Conservation (phyloP, 2,797 vertebrate genomes). For the Lemur catta region DNA sequence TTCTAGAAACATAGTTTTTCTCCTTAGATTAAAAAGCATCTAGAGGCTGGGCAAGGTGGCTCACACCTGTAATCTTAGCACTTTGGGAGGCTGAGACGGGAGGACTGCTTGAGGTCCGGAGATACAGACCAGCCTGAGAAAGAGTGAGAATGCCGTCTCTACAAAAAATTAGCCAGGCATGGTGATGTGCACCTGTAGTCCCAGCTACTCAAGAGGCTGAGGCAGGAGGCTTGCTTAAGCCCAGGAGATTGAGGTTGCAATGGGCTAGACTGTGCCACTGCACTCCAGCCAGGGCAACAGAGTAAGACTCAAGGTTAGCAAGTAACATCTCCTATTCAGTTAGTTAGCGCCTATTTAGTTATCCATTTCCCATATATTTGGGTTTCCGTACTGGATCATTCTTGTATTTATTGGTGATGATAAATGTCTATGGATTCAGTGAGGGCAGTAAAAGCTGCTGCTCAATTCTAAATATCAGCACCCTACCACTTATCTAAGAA, state of each 20-base stretch:
- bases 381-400: neutral
- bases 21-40: slow-evolving; percentile 28
- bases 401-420: neutral
- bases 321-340: neutral
- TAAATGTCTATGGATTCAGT: neutral
- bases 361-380: neutral
- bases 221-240: neutral
- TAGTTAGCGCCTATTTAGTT: neutral
- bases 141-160: neutral
- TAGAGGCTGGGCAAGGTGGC: neutral
- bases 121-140: neutral
- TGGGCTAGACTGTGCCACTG: neutral
- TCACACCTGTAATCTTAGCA: neutral
- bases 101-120: neutral
- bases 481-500: neutral
- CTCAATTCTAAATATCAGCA: neutral
- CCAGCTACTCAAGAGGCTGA: neutral
- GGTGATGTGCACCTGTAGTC: neutral
- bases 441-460: neutral
- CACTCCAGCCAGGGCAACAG: neutral
- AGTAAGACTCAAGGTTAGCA: neutral
- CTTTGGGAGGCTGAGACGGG: neutral
- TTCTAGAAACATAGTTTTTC: neutral
- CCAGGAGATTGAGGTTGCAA: neutral
- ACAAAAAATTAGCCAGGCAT: neutral